Percentiles rank a stretch among this genome's conserved stretches.
These are phyloP conservation scores for Unio delphinus DNA, from an alignment of 2,888 invertebrate genomes.

Conservation along the genomic window DNA sequence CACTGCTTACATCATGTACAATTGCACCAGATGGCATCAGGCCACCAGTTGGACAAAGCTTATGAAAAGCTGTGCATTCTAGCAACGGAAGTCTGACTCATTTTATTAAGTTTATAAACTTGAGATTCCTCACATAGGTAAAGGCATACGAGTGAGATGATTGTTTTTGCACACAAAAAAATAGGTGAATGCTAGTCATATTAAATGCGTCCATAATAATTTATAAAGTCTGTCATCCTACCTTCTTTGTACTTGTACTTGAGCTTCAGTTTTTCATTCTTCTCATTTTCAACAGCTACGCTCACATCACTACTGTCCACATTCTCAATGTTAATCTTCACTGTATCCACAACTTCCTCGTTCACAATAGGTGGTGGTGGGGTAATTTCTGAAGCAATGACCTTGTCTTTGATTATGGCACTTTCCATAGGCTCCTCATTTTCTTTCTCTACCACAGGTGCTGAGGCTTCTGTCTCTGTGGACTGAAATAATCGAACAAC, in stretches of 20 bases:
- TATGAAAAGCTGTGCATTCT: too few species aligned
- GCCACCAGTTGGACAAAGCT: too few species aligned
- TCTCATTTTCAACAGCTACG: slow-evolving; percentile 21
- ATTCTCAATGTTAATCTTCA: slow-evolving; percentile 45
- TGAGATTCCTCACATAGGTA: too few species aligned
- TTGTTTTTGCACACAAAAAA: too few species aligned
- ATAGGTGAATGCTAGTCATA: too few species aligned
- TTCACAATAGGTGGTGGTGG: slow-evolving; percentile 4
- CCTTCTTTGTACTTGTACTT: slow-evolving; percentile 45
- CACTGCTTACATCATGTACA: too few species aligned
- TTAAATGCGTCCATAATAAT: too few species aligned
- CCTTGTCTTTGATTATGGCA: neutral
- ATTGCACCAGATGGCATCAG: too few species aligned
- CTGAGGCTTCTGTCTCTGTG: slow-evolving; percentile 3
- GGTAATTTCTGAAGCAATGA: slow-evolving; percentile 2
- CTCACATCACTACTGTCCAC: slow-evolving; percentile 30
- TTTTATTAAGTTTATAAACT: too few species aligned
- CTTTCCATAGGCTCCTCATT: slow-evolving; percentile 4
- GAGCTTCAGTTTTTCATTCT: slow-evolving; percentile 6
- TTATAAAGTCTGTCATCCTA: slow-evolving; percentile 12
- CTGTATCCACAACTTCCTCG: slow-evolving; percentile 14
- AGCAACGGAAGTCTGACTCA: too few species aligned
- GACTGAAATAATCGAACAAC: neutral
- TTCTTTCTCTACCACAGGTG: slow-evolving; percentile 10
- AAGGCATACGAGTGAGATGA: too few species aligned